phyloP scores from a whole-genome alignment of 2,888 invertebrate genomes.

The Zelleria hepariella region DNA sequence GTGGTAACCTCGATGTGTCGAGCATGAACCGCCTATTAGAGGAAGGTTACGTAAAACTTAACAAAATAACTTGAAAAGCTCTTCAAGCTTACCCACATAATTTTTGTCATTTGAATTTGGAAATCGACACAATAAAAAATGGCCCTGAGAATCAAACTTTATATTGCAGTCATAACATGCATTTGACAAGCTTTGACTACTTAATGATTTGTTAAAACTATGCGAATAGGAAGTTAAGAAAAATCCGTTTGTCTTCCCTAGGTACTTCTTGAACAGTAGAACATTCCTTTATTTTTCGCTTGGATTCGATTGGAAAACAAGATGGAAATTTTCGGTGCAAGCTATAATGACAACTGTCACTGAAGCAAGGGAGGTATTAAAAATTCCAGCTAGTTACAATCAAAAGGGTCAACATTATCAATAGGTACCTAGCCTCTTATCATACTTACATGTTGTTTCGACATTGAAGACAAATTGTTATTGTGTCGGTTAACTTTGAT shows the following conservation, averaged over 20 bases:
- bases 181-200: neutral
- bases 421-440: neutral
- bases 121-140: neutral
- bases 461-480: constrained; percentile 32
- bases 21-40: neutral
- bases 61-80: neutral
- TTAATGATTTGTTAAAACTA: neutral
- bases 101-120: neutral
- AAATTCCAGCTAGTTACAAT: neutral
- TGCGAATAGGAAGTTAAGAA: neutral
- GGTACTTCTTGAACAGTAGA: no score
- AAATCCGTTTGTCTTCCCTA: no score
- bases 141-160: neutral
- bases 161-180: neutral
- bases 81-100: neutral
- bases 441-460: constrained; percentile 7
- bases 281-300: no score
- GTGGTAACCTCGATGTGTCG: neutral
- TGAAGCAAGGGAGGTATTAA: neutral
- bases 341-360: neutral
- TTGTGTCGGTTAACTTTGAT: constrained; percentile 18
- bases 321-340: no score
- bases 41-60: neutral
- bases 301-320: no score
- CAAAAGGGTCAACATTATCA: neutral